phyloP scores from a whole-genome alignment of 2,888 invertebrate species.

The Pterostichus madidus region DNA sequence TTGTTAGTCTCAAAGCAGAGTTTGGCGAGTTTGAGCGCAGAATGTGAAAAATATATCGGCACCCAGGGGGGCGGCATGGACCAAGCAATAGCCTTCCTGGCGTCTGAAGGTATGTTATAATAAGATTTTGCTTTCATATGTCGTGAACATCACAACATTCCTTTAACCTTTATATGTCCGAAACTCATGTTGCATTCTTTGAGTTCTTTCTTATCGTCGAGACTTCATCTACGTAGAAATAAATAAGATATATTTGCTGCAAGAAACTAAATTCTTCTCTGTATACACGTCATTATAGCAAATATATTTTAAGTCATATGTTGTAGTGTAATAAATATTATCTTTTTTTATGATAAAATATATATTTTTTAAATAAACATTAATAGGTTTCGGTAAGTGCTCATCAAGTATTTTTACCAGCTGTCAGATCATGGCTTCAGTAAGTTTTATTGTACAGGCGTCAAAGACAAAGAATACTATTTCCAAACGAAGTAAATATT shows the following conservation, averaged over 20 bases:
- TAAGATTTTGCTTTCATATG: constrained; percentile 36
- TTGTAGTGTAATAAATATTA: no score
- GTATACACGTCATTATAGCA: no score
- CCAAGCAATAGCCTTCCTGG: constrained; percentile 98
- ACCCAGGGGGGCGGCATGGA: constrained; percentile 99
- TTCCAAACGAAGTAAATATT: no score
- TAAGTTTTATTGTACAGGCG: no score
- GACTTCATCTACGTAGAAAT: neutral
- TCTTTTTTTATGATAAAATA: no score
- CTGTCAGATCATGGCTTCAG: no score
- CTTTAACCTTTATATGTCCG: neutral
- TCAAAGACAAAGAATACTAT: no score
- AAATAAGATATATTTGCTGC: neutral
- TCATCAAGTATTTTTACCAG: no score
- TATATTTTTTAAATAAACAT: no score
- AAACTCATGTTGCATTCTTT: constrained; percentile 1
- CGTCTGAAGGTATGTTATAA: constrained; percentile 81
- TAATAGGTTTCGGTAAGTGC: no score
- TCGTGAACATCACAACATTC: neutral
- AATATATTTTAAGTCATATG: no score
- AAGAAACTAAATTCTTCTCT: neutral
- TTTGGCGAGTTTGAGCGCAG: constrained; percentile 92
- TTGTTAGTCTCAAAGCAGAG: constrained; percentile 73
- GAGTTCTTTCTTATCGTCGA: neutral
- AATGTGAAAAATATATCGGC: constrained; percentile 95